Evolutionary conservation across 2,113 vertebrate genomes (phyloP), one percentile per base, ranked within the genome.

Genomic region (Nannospalax galili): DNA sequence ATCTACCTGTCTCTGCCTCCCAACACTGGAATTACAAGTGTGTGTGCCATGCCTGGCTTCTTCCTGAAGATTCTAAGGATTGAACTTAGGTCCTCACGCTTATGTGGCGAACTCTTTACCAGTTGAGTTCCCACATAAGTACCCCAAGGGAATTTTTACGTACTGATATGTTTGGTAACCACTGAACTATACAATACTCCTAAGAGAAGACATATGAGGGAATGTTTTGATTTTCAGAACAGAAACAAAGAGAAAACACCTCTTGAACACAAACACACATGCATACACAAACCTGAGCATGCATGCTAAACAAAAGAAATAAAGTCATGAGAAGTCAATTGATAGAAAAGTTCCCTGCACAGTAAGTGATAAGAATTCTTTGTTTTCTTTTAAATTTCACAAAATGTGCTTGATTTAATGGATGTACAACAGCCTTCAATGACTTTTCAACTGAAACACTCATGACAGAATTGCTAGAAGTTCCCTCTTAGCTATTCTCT

Each of bases 401-500:
- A 2, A 30, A 93, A 32, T 58, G 16, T 52, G 42, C 56, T 96
- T 79, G 40, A 84, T 10, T 94, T 84, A 85, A 4, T 3, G 45
- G 65, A 26, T 10, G 0, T 45, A 69, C 79, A 91, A 87, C 4
- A 91, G 24, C 3, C 5, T 4, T 96, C 0, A 6, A 40, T 81
- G 84, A 8, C 20, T 96, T 67, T 97, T 93, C 72, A 90, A 17
- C 0, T n/a, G 0, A 91, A 97, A 40, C 8, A 96, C 79, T 70
- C 4, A 3, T 40, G 28, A 91, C 40, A 74, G 56, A 93, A 80
- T 91, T 88, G 48, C 19, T 52, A 67, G 3, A 70, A 85, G 22
- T 6, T 96, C 8, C 62, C 60, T 97, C 84, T 42, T 35, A 73
- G 67, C 19, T 28, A 72, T 97, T 96, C 67, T 91, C 73, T 95